Percentiles rank a stretch among this genome's conserved stretches.
These are phyloP conservation scores for Mechanitis messenoides DNA, from an alignment of 2,888 invertebrate genomes.

Conservation along the genomic window DNA sequence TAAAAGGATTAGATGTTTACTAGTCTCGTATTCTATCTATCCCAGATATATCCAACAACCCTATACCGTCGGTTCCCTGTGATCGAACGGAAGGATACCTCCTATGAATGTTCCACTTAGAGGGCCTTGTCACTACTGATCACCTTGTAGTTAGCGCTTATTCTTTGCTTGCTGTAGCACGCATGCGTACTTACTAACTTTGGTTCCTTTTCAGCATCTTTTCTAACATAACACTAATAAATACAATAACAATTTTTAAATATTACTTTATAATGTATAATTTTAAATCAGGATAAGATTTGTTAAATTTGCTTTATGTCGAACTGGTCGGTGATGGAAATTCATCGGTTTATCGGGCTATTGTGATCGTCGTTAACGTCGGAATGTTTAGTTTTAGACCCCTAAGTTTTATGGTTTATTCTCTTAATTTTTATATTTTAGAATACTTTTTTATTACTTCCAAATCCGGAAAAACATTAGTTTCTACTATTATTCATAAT, in stretches of 20 bases:
- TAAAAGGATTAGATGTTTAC: no score
- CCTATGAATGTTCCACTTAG: constrained; percentile 7
- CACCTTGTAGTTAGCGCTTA: constrained; percentile 58
- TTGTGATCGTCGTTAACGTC: constrained; percentile 10
- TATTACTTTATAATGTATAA: background rate
- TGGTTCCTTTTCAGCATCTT: constrained; percentile 73
- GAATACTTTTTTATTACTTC: no score
- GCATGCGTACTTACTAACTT: constrained; percentile 73
- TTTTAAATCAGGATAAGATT: background rate
- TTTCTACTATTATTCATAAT: background rate
- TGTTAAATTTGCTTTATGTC: background rate
- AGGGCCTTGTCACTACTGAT: constrained; percentile 61
- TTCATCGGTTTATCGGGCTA: constrained; percentile 26
- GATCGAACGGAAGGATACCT: background rate
- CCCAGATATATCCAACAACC: background rate
- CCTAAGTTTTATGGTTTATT: background rate
- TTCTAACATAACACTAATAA: constrained; percentile 63
- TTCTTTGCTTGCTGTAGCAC: constrained; percentile 68
- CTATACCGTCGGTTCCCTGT: background rate
- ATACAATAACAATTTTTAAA: constrained; percentile 30
- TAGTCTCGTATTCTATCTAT: background rate
- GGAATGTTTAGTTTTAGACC: background rate
- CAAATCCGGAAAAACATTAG: no score
- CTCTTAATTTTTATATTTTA: background rate
- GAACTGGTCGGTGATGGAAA: constrained; percentile 34